A percentile compares a stretch with the other conserved stretches of the same genome.
phyloP scores from a whole-genome alignment of 2,888 invertebrate genomes.

The Hipparchia sbordonii region DNA sequence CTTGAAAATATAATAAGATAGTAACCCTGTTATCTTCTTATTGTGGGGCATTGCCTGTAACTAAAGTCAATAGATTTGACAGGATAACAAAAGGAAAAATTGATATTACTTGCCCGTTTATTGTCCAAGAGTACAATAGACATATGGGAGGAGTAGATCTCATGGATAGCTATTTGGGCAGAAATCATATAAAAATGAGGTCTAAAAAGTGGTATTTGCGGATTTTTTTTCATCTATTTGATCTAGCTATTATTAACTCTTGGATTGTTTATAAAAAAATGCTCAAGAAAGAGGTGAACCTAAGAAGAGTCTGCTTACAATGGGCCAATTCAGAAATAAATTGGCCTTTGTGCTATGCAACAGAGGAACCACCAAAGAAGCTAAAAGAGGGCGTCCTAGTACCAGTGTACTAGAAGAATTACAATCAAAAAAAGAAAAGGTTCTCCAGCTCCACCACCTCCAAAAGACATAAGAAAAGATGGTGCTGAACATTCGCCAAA shows the following conservation, averaged over 20 bases:
- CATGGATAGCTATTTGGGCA: conserved; percentile 53
- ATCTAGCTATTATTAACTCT: conserved; percentile 39
- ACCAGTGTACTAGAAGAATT: no score
- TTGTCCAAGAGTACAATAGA: conserved; percentile 53
- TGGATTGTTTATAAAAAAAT: no score
- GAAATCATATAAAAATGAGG: conserved; percentile 49
- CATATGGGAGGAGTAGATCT: conserved; percentile 58
- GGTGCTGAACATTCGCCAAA: conserved; percentile 56
- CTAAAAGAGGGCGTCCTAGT: conserved; percentile 48
- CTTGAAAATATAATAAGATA: conserved; percentile 57
- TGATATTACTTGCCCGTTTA: conserved; percentile 53
- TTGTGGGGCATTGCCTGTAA: no score
- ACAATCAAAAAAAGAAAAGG: no score
- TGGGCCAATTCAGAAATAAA: conserved; percentile 50
- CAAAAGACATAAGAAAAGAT: conserved; percentile 54
- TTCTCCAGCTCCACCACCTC: conserved; percentile 49
- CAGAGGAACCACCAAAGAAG: conserved; percentile 53
- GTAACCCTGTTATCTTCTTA: no score
- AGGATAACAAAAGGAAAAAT: conserved; percentile 48
- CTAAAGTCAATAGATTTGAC: conserved; percentile 47
- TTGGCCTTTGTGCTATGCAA: conserved; percentile 56
- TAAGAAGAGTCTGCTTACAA: conserved; percentile 53
- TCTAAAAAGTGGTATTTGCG: conserved; percentile 56
- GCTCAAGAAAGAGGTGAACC: conserved; percentile 47
- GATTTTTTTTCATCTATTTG: conserved; percentile 54